Evolutionary conservation across 2,113 vertebrate species (phyloP).

Genomic region (Chloebia gouldiae): DNA sequence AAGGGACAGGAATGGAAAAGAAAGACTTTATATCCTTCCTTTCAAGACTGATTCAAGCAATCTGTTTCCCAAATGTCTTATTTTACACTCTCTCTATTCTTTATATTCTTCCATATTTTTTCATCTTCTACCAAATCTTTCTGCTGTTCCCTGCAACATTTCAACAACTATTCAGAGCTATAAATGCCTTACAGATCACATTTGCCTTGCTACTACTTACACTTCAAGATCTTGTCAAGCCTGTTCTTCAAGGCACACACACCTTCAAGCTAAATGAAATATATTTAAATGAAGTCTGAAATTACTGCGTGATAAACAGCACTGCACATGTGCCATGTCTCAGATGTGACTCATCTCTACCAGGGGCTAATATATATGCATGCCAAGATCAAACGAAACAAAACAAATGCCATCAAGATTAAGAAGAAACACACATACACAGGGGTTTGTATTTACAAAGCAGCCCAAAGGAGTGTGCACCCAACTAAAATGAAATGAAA

Average conservation of each 20-base stretch:
- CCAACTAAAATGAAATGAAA: not conserved
- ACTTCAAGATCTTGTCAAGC: slow-evolving; percentile 22
- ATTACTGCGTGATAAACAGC: slow-evolving; percentile 47
- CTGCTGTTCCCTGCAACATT: not conserved
- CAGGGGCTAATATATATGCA: not conserved
- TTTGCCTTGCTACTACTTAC: not conserved
- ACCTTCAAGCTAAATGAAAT: slow-evolving; percentile 61
- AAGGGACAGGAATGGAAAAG: not conserved
- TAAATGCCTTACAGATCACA: not conserved
- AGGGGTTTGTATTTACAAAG: not conserved
- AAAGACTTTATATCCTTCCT: not conserved
- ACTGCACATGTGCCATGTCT: slow-evolving; percentile 2
- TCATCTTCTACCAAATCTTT: not conserved
- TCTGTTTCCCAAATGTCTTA: not conserved
- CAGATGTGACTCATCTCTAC: slow-evolving; percentile 51
- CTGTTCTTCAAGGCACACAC: slow-evolving; percentile 10
- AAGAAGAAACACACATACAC: not conserved
- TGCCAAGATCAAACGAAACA: slow-evolving; percentile 22
- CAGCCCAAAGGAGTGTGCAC: not conserved
- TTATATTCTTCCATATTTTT: not conserved
- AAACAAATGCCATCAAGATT: slow-evolving; percentile 24
- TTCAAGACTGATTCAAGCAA: not conserved
- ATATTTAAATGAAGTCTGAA: slow-evolving; percentile 52
- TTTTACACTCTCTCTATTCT: not conserved
- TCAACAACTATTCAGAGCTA: not conserved